phyloP scores from a whole-genome alignment of 2,888 invertebrate genomes.

The Elegia similella region DNA sequence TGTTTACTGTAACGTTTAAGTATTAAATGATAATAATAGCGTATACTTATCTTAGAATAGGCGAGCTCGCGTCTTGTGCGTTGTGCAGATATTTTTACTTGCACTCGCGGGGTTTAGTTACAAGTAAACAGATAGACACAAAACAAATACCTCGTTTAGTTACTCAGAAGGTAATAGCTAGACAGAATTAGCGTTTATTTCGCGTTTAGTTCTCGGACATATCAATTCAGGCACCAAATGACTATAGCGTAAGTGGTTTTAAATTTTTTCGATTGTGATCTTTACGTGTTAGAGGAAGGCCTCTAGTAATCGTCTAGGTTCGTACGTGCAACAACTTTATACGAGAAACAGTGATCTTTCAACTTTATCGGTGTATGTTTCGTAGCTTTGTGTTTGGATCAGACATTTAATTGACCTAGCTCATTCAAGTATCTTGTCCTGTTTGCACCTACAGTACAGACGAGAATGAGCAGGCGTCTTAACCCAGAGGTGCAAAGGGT shows the following conservation, averaged over 20 bases:
- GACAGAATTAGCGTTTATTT: slow-evolving; percentile 71
- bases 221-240: slow-evolving; percentile 80
- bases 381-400: not conserved
- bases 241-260: slow-evolving; percentile 74
- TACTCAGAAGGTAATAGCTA: slow-evolving; percentile 69
- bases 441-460: no score
- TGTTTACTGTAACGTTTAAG: slow-evolving; percentile 76
- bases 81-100: slow-evolving; percentile 56
- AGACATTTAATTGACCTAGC: not conserved
- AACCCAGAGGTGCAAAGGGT: no score
- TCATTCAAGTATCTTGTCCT: no score
- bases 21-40: slow-evolving; percentile 80
- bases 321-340: slow-evolving; percentile 51
- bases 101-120: slow-evolving; percentile 65
- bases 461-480: no score
- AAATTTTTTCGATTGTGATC: slow-evolving; percentile 61
- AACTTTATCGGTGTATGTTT: slow-evolving; percentile 41
- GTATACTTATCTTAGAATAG: slow-evolving; percentile 74
- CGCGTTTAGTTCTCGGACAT: slow-evolving; percentile 76
- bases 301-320: slow-evolving; percentile 35
- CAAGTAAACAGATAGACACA: slow-evolving; percentile 66
- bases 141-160: slow-evolving; percentile 79
- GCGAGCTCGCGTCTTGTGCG: slow-evolving; percentile 57
- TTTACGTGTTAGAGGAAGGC: slow-evolving; percentile 40
- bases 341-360: slow-evolving; percentile 51